Evolutionary conservation across 37 sponge, comb jelly and placozoan genomes (phyloP).

Genomic region (Lycopodina hypogea): DNA sequence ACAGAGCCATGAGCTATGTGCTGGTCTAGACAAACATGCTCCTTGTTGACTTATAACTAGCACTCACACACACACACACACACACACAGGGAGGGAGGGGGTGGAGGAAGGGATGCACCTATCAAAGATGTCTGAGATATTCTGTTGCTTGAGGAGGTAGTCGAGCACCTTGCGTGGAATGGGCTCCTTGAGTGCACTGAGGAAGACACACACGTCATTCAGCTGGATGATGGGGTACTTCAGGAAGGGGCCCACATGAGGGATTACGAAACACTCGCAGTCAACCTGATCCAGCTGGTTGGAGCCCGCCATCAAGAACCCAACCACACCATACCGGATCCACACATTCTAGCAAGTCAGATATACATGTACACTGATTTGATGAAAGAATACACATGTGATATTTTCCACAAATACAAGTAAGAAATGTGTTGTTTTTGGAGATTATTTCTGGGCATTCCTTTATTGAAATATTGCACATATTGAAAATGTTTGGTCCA

Average conservation of each 20-base stretch:
- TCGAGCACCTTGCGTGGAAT: slow-evolving; percentile 72
- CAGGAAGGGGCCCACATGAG: slow-evolving; percentile 60
- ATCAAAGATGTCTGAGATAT: slow-evolving; percentile 53
- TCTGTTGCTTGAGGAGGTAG: slow-evolving; percentile 65
- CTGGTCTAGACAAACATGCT: no score
- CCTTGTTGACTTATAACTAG: no score
- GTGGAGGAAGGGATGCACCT: no score
- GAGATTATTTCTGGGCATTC: no score
- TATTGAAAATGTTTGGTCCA: no score
- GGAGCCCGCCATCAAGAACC: slow-evolving; percentile 65
- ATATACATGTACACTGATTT: slow-evolving; percentile 10
- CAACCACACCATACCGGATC: slow-evolving; percentile 83
- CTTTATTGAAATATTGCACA: no score
- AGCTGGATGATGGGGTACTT: slow-evolving; percentile 57
- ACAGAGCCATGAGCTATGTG: no score
- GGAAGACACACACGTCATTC: slow-evolving; percentile 61
- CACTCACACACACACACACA: no score
- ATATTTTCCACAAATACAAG: no score
- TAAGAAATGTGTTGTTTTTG: no score
- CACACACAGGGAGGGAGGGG: no score
- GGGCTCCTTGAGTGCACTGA: slow-evolving; percentile 69
- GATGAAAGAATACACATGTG: not conserved
- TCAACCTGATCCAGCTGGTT: slow-evolving; percentile 70
- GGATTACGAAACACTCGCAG: slow-evolving; percentile 73
- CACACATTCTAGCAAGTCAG: slow-evolving; percentile 70